These are phyloP conservation scores for Puntigrus tetrazona DNA, from an alignment of 2,113 vertebrate genomes.

Conservation along the genomic window DNA sequence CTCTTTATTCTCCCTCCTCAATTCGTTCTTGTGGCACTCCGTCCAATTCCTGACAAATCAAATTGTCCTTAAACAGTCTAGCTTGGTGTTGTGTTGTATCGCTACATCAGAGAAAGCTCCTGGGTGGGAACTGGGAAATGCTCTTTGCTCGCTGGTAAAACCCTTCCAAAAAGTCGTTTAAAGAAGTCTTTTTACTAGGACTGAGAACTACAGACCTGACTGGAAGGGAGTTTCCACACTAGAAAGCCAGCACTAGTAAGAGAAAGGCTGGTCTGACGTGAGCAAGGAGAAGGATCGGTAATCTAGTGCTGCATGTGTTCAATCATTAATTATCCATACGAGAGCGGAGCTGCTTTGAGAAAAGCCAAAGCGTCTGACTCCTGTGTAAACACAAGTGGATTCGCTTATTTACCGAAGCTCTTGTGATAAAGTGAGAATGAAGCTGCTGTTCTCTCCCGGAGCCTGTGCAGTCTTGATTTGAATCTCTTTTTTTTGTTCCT, in stretches of 20 bases:
- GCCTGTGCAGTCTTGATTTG: not conserved
- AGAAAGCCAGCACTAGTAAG: constrained; percentile 1
- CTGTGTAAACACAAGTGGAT: constrained; percentile 47
- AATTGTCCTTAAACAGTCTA: constrained; percentile 29
- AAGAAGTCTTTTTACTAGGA: not conserved
- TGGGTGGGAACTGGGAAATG: constrained; percentile 22
- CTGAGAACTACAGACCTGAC: not conserved
- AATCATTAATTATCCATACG: constrained; percentile 51
- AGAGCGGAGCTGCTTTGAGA: constrained; percentile 38
- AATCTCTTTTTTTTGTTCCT: not conserved
- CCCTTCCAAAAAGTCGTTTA: not conserved
- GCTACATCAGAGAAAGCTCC: constrained; percentile 2
- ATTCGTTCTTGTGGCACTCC: not conserved
- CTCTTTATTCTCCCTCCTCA: constrained; percentile 31
- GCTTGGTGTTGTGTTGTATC: constrained; percentile 31
- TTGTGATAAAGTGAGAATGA: constrained; percentile 21
- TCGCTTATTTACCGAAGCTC: constrained; percentile 53
- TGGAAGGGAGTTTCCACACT: constrained; percentile 11
- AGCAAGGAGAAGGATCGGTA: constrained; percentile 8
- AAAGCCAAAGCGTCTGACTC: constrained; percentile 27
- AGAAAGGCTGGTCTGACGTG: not conserved
- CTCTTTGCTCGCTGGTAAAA: constrained; percentile 6
- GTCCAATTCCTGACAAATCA: constrained; percentile 17
- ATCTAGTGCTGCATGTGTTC: constrained; percentile 41
- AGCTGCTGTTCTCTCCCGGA: not conserved